Conservation (phyloP, 1,140 invertebrate species). For the Lordiphosa collinella region DNA sequence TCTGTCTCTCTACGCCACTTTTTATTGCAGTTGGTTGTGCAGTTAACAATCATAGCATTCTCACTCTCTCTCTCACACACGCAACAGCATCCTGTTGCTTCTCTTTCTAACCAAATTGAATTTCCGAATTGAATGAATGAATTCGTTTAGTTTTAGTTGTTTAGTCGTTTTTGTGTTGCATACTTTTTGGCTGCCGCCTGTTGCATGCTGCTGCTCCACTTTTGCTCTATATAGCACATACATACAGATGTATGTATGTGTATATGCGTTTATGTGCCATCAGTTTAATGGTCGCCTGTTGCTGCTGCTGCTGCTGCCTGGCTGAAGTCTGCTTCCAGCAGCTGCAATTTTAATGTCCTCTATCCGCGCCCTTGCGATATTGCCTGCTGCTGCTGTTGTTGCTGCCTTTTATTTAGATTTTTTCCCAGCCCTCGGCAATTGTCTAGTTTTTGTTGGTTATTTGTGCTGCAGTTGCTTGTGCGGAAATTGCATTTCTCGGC, state of each 20-base stretch:
- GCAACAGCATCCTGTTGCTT: slow-evolving; percentile 21
- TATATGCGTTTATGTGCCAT: slow-evolving; percentile 33
- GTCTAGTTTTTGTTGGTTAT: slow-evolving; percentile 23
- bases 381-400: slow-evolving; percentile 1
- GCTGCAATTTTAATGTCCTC: slow-evolving; percentile 51
- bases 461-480: slow-evolving; percentile 42
- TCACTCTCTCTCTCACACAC: slow-evolving; percentile 8
- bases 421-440: slow-evolving; percentile 40
- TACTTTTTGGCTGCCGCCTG: slow-evolving; percentile 65
- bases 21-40: slow-evolving; percentile 69
- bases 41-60: slow-evolving; percentile 52
- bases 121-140: slow-evolving; percentile 75
- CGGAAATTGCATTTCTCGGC: slow-evolving; percentile 74
- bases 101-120: slow-evolving; percentile 61
- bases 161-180: slow-evolving; percentile 63
- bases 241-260: slow-evolving; percentile 6
- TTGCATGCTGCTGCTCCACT: slow-evolving; percentile 60
- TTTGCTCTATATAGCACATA: slow-evolving; percentile 11
- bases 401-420: slow-evolving; percentile 27
- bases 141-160: slow-evolving; percentile 75
- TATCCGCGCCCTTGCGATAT: slow-evolving; percentile 20
- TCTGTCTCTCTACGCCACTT: slow-evolving; percentile 39
- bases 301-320: slow-evolving; percentile 29
- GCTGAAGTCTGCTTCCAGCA: slow-evolving; percentile 21
- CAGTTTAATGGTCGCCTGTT: slow-evolving; percentile 46